Evolutionary conservation across 2,888 invertebrate species (phyloP).

Genomic region (Nomada ruficornis): DNA sequence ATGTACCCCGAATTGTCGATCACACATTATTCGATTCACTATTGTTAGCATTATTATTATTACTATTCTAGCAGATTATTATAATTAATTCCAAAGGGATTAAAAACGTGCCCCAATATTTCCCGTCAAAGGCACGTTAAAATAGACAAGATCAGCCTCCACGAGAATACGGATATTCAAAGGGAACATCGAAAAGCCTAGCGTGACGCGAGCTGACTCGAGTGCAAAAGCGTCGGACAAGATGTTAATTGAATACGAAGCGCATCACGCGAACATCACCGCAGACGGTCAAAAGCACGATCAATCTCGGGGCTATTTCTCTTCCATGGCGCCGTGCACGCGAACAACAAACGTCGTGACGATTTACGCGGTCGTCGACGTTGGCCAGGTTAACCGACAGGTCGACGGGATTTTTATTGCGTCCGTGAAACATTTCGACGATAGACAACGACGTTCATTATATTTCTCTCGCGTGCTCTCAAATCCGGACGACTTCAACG

Average conservation of each 20-base stretch:
- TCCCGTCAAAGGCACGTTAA: not conserved
- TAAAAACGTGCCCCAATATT: not conserved
- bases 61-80: too few relatives aligned
- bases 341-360: constrained; percentile 2
- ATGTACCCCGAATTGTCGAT: too few relatives aligned
- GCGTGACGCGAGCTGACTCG: not conserved
- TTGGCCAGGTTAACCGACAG: not conserved
- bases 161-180: not conserved
- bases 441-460: constrained; percentile 2
- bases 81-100: too few relatives aligned
- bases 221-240: not conserved
- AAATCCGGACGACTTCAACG: not conserved
- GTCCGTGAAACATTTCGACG: not conserved
- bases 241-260: constrained; percentile 29
- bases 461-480: not conserved
- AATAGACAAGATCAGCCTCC: not conserved
- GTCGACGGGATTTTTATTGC: not conserved
- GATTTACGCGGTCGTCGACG: constrained; percentile 2
- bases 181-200: not conserved
- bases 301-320: not conserved
- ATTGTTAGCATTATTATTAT: too few relatives aligned
- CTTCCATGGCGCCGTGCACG: constrained; percentile 1
- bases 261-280: constrained; percentile 22
- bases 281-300: constrained; percentile 11
- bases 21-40: too few relatives aligned